A percentile compares a stretch with the other conserved stretches of the same genome.
These are phyloP conservation scores for Omphaloscelis lunosa DNA, from an alignment of 2,888 invertebrate species.

Conservation along the genomic window DNA sequence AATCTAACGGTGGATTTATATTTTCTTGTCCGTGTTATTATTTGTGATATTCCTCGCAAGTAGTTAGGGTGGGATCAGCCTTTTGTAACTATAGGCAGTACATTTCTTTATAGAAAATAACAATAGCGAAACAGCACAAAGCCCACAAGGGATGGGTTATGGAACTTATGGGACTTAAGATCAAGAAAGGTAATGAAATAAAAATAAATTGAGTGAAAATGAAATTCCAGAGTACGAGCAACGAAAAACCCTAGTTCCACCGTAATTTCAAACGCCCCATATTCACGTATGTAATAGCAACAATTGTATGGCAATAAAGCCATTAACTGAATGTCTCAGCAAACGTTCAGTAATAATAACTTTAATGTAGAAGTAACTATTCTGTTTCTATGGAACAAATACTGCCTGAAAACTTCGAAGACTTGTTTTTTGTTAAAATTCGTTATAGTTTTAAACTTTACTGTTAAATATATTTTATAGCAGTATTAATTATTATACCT, in stretches of 20 bases:
- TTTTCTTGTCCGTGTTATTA: neutral
- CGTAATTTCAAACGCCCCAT: constrained; percentile 11
- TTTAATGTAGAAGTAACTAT: constrained; percentile 7
- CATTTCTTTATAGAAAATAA: neutral
- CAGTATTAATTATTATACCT: constrained; percentile 62
- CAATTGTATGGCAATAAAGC: constrained; percentile 1
- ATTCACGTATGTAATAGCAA: constrained; percentile 15
- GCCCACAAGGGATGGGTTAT: neutral
- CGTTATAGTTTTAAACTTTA: constrained; percentile 43
- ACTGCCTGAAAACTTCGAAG: constrained; percentile 43
- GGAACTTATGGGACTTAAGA: neutral
- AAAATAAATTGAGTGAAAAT: constrained; percentile 6
- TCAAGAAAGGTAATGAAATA: neutral
- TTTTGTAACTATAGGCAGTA: neutral
- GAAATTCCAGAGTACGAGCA: neutral
- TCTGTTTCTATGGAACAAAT: constrained; percentile 18
- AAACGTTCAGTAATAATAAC: constrained; percentile 28
- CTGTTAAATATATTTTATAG: constrained; percentile 53
- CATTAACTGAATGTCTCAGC: constrained; percentile 15
- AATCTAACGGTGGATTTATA: neutral
- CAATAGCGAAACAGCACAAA: neutral
- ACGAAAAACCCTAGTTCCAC: neutral
- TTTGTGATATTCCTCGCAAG: constrained; percentile 33
- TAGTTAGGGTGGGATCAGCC: neutral
- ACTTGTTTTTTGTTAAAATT: constrained; percentile 58